Conservation (phyloP, 2,888 invertebrate species). For the Drosophila subsilvestris region DNA sequence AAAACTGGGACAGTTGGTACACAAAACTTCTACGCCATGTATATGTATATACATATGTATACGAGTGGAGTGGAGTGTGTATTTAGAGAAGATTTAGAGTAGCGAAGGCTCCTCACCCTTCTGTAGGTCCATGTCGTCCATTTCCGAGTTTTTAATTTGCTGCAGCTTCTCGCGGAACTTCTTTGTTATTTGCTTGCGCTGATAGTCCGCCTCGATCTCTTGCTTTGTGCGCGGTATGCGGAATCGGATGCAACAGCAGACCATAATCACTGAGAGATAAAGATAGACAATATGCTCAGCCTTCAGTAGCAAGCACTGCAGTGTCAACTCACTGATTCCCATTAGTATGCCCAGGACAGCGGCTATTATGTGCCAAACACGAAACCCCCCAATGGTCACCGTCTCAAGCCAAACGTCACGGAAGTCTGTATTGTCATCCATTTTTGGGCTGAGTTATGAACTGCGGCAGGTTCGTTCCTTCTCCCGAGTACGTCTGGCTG, state of each 20-base stretch:
- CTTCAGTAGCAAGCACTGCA: neutral
- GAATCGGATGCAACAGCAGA: constrained; percentile 96
- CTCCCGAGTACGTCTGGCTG: constrained; percentile 52
- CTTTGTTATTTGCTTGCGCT: constrained; percentile 91
- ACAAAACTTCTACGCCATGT: constrained; percentile 35
- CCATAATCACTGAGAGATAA: constrained; percentile 88
- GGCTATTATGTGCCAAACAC: constrained; percentile 93
- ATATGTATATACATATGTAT: constrained; percentile 20
- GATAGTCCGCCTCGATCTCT: constrained; percentile 97
- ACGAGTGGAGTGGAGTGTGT: constrained; percentile 2
- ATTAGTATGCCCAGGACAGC: constrained; percentile 88
- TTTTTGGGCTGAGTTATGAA: constrained; percentile 23
- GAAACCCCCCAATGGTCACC: constrained; percentile 88
- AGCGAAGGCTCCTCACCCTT: constrained; percentile 79
- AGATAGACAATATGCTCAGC: neutral
- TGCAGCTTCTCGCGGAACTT: constrained; percentile 92
- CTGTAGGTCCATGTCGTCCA: constrained; percentile 87
- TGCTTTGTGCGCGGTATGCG: constrained; percentile 97
- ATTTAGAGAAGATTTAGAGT: constrained; percentile 1
- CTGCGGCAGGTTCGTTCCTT: constrained; percentile 3
- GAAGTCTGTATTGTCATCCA: constrained; percentile 75
- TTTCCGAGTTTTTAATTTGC: constrained; percentile 92
- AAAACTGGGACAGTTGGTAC: constrained; percentile 62
- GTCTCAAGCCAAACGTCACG: constrained; percentile 91
- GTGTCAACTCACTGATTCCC: constrained; percentile 85